These are phyloP conservation scores for Ornithoptera priamus DNA, from an alignment of 2,888 invertebrate species.

Conservation along the genomic window DNA sequence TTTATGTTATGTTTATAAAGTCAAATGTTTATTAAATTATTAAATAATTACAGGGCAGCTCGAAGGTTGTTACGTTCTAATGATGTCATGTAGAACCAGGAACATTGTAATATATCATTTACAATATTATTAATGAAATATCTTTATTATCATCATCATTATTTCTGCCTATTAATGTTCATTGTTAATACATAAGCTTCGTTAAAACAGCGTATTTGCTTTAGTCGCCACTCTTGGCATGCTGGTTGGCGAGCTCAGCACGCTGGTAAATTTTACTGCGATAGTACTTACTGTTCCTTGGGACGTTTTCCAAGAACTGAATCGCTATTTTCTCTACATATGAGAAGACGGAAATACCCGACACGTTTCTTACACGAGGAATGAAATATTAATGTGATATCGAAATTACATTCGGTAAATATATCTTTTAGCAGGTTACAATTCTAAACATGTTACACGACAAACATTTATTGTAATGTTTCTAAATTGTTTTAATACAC, in stretches of 20 bases:
- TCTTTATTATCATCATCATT: not conserved
- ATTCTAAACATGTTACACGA: too few relatives aligned
- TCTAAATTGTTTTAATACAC: not conserved
- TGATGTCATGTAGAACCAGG: conserved; percentile 21
- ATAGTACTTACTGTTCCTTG: too few relatives aligned
- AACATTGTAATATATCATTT: conserved; percentile 1
- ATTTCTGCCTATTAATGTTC: not conserved
- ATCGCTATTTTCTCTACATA: too few relatives aligned
- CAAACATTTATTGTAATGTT: not conserved
- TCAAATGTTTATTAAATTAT: conserved; percentile 26
- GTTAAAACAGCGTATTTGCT: not conserved
- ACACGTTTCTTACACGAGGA: too few relatives aligned
- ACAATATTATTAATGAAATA: not conserved
- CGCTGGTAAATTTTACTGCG: too few relatives aligned
- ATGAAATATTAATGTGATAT: too few relatives aligned
- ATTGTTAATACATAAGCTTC: too few relatives aligned
- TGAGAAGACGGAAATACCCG: too few relatives aligned
- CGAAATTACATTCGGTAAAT: too few relatives aligned
- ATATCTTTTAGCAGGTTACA: too few relatives aligned
- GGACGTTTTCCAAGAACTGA: too few relatives aligned
- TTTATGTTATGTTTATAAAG: conserved; percentile 20
- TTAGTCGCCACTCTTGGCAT: not conserved
- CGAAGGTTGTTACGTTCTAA: conserved; percentile 28
- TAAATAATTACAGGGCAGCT: conserved; percentile 25
- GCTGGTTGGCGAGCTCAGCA: too few relatives aligned